These are phyloP conservation scores for Ecliptopera silaceata DNA, from an alignment of 2,888 invertebrate genomes.

Conservation along the genomic window DNA sequence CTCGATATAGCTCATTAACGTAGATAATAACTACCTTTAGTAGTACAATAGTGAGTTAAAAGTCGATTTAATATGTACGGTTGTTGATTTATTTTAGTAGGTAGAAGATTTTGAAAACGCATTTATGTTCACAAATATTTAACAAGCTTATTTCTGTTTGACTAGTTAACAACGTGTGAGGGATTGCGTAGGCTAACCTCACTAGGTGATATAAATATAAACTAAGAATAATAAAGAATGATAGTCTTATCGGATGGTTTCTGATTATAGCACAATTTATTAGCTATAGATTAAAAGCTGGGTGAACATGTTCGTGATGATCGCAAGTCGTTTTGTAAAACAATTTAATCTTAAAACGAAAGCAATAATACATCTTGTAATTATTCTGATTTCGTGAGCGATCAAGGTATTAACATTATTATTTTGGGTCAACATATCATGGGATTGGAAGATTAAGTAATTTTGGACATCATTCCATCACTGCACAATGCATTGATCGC, in stretches of 20 bases:
- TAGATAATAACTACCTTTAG: conserved; percentile 33
- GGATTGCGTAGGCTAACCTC: conserved; percentile 72
- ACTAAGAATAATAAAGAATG: conserved; percentile 62
- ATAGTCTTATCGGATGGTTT: conserved; percentile 59
- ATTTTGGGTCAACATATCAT: conserved; percentile 59
- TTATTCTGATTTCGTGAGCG: conserved; percentile 45
- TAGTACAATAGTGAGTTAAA: conserved; percentile 1
- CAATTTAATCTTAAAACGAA: conserved; percentile 53
- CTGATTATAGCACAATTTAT: conserved; percentile 75
- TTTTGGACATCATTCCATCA: conserved; percentile 36
- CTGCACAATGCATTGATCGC: conserved; percentile 47
- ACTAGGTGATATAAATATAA: conserved; percentile 75
- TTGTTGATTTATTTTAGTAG: conserved; percentile 1
- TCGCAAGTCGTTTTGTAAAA: conserved; percentile 49
- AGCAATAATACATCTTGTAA: conserved; percentile 53
- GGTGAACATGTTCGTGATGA: conserved; percentile 44
- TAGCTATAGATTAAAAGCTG: conserved; percentile 67
- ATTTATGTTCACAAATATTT: conserved; percentile 4
- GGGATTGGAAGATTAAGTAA: conserved; percentile 41
- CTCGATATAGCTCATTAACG: conserved; percentile 34
- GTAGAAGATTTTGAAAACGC: conserved; percentile 9
- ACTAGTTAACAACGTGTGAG: conserved; percentile 58
- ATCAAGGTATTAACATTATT: conserved; percentile 39
- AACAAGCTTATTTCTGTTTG: conserved; percentile 7
- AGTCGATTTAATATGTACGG: not conserved